These are phyloP conservation scores for Catostylus mosaicus DNA, from an alignment of 30 jellyfish, hydroid and myxozoan species.

Conservation along the genomic window DNA sequence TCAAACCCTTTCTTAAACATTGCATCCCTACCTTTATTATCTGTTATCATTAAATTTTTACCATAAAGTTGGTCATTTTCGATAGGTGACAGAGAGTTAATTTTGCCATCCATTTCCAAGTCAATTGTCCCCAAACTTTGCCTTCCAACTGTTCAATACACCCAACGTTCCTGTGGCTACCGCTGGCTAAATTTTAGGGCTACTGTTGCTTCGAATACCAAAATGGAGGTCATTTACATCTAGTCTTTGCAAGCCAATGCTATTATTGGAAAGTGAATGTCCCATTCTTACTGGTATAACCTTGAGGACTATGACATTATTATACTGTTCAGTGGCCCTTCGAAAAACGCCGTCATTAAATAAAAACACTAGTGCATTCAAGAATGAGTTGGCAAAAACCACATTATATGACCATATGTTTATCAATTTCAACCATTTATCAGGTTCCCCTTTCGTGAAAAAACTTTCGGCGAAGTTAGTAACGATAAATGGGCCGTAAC, in stretches of 20 bases:
- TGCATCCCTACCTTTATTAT: too few relatives aligned
- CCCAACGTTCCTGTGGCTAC: too few relatives aligned
- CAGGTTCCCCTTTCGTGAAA: neutral
- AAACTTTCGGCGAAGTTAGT: slow-evolving; percentile 39
- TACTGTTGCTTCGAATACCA: neutral
- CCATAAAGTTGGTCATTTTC: too few relatives aligned
- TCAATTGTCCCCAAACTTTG: too few relatives aligned
- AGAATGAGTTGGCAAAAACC: slow-evolving; percentile 45
- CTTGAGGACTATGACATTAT: slow-evolving; percentile 2
- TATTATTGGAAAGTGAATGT: neutral
- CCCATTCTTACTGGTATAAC: neutral
- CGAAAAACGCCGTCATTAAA: slow-evolving; percentile 21
- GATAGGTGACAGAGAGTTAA: too few relatives aligned
- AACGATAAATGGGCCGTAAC: slow-evolving; percentile 70
- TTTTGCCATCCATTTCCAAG: too few relatives aligned
- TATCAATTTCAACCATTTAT: neutral
- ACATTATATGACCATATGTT: slow-evolving; percentile 63
- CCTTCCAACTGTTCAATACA: too few relatives aligned
- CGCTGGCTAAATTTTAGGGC: too few relatives aligned
- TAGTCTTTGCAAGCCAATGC: neutral
- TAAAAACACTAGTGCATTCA: slow-evolving; percentile 59
- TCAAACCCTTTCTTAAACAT: too few relatives aligned
- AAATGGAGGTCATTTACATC: neutral
- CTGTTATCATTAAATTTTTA: too few relatives aligned
- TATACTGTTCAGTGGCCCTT: neutral